Percentiles rank a stretch among this genome's conserved stretches.
phyloP scores from a whole-genome alignment of 1,140 invertebrate genomes.

The Dendroctonus ponderosae region DNA sequence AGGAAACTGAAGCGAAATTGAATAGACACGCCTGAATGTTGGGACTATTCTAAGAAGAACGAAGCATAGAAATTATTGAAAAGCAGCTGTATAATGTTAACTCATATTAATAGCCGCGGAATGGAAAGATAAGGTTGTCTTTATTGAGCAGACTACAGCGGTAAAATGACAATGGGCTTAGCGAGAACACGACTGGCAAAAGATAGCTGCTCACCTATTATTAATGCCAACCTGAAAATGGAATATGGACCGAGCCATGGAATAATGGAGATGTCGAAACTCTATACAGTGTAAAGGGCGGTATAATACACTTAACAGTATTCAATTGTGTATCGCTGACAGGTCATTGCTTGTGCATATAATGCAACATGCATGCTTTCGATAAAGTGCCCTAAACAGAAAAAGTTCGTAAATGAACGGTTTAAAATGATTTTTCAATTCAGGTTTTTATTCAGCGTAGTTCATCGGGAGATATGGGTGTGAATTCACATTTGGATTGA shows the following conservation, averaged over 20 bases:
- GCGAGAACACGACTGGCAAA: slow-evolving; percentile 17
- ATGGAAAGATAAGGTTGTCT: slow-evolving; percentile 22
- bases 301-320: neutral
- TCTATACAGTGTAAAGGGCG: neutral
- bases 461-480: no score
- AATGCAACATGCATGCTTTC: neutral
- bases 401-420: no score
- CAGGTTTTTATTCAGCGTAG: no score
- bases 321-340: neutral
- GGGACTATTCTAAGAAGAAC: slow-evolving; percentile 11
- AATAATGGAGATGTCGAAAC: slow-evolving; percentile 3
- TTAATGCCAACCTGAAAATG: slow-evolving; percentile 19
- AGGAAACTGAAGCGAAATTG: neutral
- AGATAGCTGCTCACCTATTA: slow-evolving; percentile 24
- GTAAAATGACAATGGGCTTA: slow-evolving; percentile 23
- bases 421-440: no score
- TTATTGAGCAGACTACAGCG: slow-evolving; percentile 12
- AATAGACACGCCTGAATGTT: neutral
- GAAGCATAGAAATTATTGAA: slow-evolving; percentile 10
- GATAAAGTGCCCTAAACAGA: no score
- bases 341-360: no score
- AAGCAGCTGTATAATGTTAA: slow-evolving; percentile 3
- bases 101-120: slow-evolving; percentile 19
- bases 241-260: neutral
- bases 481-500: no score